These are phyloP conservation scores for Ceratina australensis DNA, from an alignment of 1,140 invertebrate genomes.

Conservation along the genomic window DNA sequence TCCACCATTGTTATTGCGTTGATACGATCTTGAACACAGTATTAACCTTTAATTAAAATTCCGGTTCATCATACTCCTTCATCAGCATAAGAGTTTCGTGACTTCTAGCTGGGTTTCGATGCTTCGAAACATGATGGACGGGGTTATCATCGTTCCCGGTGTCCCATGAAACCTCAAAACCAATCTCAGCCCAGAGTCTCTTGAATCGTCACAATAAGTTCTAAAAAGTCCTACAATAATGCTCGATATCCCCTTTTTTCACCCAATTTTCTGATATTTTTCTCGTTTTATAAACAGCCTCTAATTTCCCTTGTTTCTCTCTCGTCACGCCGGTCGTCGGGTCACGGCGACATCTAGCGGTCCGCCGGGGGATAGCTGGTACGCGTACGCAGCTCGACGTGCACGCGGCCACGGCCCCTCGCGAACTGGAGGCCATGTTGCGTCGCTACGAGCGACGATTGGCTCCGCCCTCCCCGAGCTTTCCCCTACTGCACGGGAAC, in stretches of 20 bases:
- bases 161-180: conserved; percentile 7
- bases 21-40: not conserved
- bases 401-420: conserved; percentile 60
- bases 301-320: not conserved
- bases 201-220: not conserved
- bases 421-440: conserved; percentile 69
- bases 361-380: conserved; percentile 43
- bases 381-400: conserved; percentile 53
- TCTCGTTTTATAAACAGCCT: conserved; percentile 21
- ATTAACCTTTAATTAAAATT: too few species aligned
- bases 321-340: conserved; percentile 41
- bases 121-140: conserved; percentile 14
- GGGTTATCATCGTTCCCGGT: conserved; percentile 16
- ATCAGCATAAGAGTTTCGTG: too few species aligned
- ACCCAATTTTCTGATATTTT: too few species aligned
- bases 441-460: conserved; percentile 48
- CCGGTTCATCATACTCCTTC: too few species aligned
- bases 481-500: conserved; percentile 32
- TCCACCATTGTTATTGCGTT: too few species aligned
- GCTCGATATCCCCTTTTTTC: not conserved
- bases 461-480: conserved; percentile 42
- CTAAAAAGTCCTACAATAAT: too few species aligned
- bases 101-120: conserved; percentile 4
- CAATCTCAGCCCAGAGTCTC: not conserved
- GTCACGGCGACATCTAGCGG: conserved; percentile 61